Base-by-base conservation (phyloP, 2,797 vertebrate genomes). In the Chaetodon trifasciatus region DNA sequence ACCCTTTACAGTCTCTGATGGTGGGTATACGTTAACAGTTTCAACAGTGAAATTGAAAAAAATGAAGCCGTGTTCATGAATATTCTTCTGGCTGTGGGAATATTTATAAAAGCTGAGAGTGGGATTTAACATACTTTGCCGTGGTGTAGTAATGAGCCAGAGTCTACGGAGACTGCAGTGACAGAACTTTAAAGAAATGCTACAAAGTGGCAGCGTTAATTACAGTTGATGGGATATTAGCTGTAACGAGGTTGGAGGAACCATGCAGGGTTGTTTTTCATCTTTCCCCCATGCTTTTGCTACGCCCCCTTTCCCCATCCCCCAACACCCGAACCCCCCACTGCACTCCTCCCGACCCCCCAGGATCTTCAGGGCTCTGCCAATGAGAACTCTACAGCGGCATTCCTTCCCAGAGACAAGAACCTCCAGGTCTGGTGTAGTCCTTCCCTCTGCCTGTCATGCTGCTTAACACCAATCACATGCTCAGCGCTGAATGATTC, bases 321-420 rank as follows among this genome's bases (percentile, higher is more conserved):
- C 87, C 84, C 87, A 78, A 65, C 77, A 85, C 61, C 67, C 67
- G 39, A 67, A 78, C 83, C 78, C 82, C 86, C 75, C 40, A 19
- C 86, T 81, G 67, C 85, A 81, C 86, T 86, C 85, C 70, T 73
- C 57, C 10, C 84, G 66, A 88, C 90, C 93, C 93, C 93, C 89
- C 86, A 88, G 91, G 92, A 91, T 94, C 90, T 92, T 84, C 44
- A 56, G 79, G 84, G 83, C 86, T 93, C 93, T 93, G 89, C 94
- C 94, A 95, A 94, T 95, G 93, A 94, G 90, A 87, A 84, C 79
- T 74, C 85, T 85, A 86, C 83, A 68, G 77, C 79, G 3, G 52
- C 79, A 93, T 93, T 95, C 92, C 93, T 94, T 95, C 93, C 94
- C 83, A 86, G 93, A 95, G 88, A 95, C 94, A 95, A 90, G 89